Percentiles rank a stretch among this genome's conserved stretches.
These are phyloP conservation scores for Cantharis rustica DNA, from an alignment of 2,888 invertebrate species.

Conservation along the genomic window DNA sequence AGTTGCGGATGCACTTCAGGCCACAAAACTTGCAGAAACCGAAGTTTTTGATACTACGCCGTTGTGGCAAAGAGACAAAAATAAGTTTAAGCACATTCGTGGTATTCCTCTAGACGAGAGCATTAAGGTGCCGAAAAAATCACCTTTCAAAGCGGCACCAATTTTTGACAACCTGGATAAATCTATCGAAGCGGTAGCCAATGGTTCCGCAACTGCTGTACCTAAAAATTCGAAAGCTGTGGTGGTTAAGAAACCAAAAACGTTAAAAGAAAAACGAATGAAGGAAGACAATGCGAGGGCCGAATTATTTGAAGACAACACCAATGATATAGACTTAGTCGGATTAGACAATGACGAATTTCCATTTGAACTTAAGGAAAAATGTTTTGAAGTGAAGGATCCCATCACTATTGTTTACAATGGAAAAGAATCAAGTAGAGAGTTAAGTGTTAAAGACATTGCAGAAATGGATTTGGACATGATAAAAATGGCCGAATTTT, in stretches of 20 bases:
- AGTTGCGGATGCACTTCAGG: constrained; percentile 40
- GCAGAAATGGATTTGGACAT: constrained; percentile 35
- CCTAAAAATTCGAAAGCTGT: background rate
- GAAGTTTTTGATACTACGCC: constrained; percentile 62
- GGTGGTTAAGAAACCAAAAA: constrained; percentile 16
- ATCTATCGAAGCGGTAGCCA: constrained; percentile 46
- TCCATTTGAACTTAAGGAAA: background rate
- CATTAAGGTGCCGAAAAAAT: constrained; percentile 38
- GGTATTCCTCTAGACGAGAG: constrained; percentile 65
- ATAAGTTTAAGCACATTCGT: constrained; percentile 62
- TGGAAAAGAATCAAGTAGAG: background rate
- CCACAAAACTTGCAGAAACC: constrained; percentile 44
- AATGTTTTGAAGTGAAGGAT: background rate
- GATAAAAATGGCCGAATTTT: constrained; percentile 5
- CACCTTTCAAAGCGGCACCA: constrained; percentile 28
- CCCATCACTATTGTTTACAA: background rate
- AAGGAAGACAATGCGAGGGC: constrained; percentile 1
- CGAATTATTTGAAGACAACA: background rate
- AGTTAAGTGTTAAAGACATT: constrained; percentile 26
- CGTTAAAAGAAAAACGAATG: constrained; percentile 22
- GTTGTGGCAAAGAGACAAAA: constrained; percentile 65
- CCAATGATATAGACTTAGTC: background rate
- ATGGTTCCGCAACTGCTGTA: background rate
- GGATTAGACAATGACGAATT: background rate
- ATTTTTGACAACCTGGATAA: constrained; percentile 41